Percentiles rank a stretch among this genome's conserved stretches.
Evolutionary conservation across 2,797 vertebrate genomes (phyloP).

Genomic region (Pelobates cultripes): DNA sequence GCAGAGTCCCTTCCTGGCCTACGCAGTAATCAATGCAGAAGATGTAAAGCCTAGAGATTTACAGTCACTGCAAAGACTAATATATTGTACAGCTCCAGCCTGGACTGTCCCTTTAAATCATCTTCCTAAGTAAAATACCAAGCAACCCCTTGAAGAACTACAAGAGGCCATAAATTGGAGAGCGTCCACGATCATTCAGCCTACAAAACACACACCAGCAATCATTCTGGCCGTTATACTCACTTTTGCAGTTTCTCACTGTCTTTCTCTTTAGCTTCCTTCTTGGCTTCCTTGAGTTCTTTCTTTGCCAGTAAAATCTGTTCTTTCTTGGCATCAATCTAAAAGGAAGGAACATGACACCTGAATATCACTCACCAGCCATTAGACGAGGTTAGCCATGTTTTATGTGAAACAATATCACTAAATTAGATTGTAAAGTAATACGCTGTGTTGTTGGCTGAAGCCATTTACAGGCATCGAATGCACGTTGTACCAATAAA

Average conservation of each 20-base stretch:
- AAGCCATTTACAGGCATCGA: background rate
- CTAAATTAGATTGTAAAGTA: constrained; percentile 10
- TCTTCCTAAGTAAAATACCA: too few species aligned
- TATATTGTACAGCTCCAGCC: too few species aligned
- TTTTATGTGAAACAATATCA: constrained; percentile 7
- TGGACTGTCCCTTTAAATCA: too few species aligned
- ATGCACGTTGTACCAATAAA: constrained; percentile 3
- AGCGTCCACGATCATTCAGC: too few species aligned
- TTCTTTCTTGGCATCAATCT: constrained; percentile 73
- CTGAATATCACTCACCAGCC: constrained; percentile 1
- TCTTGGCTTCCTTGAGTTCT: constrained; percentile 72
- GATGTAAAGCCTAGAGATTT: too few species aligned
- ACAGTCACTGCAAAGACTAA: too few species aligned
- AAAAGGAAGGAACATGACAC: constrained; percentile 12
- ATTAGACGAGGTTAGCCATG: constrained; percentile 3
- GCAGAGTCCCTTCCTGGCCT: too few species aligned
- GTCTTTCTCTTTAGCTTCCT: constrained; percentile 63
- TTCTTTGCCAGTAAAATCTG: constrained; percentile 68
- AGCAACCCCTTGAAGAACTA: too few species aligned
- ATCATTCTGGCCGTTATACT: constrained; percentile 52
- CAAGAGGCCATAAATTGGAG: too few species aligned
- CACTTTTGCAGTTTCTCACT: constrained; percentile 69
- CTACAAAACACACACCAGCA: too few species aligned
- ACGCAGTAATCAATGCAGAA: too few species aligned
- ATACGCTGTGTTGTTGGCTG: constrained; percentile 3